A percentile compares a stretch with the other conserved stretches of the same genome.
These are phyloP conservation scores for Hydrocynus forskahlii DNA, from an alignment of 2,797 vertebrate genomes.

Conservation along the genomic window DNA sequence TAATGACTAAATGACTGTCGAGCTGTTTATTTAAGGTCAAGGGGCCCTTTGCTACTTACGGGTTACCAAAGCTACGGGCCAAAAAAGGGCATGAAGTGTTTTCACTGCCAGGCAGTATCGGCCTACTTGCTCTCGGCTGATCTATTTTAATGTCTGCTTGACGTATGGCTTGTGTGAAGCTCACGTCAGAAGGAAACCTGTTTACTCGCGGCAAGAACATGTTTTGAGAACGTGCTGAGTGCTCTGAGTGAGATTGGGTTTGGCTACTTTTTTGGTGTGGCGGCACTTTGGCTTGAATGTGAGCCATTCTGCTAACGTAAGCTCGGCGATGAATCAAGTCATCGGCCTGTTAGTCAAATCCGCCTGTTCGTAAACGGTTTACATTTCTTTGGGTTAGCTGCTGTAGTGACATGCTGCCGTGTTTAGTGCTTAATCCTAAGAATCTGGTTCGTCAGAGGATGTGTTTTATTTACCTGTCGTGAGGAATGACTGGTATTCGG, in stretches of 20 bases:
- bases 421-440: background rate
- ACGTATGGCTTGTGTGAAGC: slow-evolving; percentile 32
- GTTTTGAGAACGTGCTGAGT: slow-evolving; percentile 11
- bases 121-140: background rate
- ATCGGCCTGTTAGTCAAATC: background rate
- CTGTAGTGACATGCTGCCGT: background rate
- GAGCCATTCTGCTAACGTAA: background rate
- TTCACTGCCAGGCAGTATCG: background rate
- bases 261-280: background rate
- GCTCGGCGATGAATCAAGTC: background rate
- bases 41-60: slow-evolving; percentile 8
- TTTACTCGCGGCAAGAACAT: slow-evolving; percentile 1
- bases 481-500: background rate
- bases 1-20: slow-evolving; percentile 36
- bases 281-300: background rate
- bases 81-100: background rate
- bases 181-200: slow-evolving; percentile 8
- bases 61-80: slow-evolving; percentile 37
- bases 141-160: slow-evolving; percentile 32
- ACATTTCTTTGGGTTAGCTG: background rate
- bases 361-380: background rate
- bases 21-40: slow-evolving; percentile 49
- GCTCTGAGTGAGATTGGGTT: slow-evolving; percentile 1
- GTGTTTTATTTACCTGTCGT: slow-evolving; percentile 4
- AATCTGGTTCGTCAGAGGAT: background rate